Evolutionary conservation across 2,113 vertebrate genomes (phyloP).

Genomic region (Rattus rattus): DNA sequence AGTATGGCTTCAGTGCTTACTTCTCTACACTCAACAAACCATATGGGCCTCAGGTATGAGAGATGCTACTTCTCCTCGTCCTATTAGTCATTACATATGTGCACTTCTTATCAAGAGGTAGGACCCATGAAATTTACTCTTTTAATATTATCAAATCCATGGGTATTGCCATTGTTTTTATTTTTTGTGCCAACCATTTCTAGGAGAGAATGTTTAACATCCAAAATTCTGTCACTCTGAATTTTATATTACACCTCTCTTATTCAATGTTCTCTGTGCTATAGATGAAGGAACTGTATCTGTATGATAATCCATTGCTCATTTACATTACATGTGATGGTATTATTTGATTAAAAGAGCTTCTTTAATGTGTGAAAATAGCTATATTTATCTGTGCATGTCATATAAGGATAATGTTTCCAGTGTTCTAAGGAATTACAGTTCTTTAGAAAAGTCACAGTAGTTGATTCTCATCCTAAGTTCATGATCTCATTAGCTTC

Average conservation of each 20-base stretch:
- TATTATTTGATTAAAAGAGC: background rate
- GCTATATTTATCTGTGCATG: background rate
- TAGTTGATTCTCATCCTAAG: background rate
- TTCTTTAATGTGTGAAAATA: background rate
- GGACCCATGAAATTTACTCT: background rate
- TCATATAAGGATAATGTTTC: background rate
- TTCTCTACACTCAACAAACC: background rate
- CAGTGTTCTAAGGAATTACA: background rate
- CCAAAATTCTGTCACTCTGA: background rate
- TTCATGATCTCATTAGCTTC: background rate
- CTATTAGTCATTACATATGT: background rate
- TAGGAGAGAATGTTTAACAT: background rate
- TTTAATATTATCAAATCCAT: background rate
- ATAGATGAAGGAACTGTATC: background rate
- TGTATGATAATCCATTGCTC: background rate
- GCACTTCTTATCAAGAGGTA: background rate
- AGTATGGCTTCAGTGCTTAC: background rate
- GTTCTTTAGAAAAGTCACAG: background rate
- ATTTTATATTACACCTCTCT: background rate
- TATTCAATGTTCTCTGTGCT: background rate
- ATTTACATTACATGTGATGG: background rate
- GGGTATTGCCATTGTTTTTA: background rate
- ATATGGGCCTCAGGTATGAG: background rate
- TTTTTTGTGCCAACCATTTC: background rate
- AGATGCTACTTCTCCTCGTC: background rate